Percentiles rank a stretch among this genome's conserved stretches.
Evolutionary conservation across 2,797 vertebrate species (phyloP).

Genomic region (Onychomys leucogaster): DNA sequence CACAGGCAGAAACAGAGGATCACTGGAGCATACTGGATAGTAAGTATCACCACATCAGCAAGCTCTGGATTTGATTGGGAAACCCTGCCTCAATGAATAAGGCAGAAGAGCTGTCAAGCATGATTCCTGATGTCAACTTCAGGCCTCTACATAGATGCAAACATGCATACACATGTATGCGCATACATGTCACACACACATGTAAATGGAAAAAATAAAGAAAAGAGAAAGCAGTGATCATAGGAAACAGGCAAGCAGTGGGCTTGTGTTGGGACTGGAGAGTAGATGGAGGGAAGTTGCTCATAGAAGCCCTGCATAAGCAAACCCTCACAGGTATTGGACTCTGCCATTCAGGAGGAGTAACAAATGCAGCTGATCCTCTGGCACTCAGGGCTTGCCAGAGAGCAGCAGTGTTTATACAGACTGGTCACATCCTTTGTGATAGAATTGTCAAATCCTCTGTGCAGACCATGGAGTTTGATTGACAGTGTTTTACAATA

Average conservation of each 20-base stretch:
- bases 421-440: background rate
- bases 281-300: no score
- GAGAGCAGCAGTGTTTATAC: background rate
- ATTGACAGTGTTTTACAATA: background rate
- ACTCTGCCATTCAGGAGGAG: fast-evolving
- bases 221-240: background rate
- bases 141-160: no score
- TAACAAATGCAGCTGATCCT: background rate
- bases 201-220: background rate
- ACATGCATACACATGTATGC: background rate
- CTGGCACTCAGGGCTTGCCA: background rate
- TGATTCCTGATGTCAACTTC: background rate
- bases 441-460: background rate
- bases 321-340: background rate
- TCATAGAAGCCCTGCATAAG: background rate
- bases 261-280: background rate
- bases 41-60: no score
- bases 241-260: background rate
- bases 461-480: background rate
- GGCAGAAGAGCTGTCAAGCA: background rate
- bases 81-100: background rate
- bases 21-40: background rate
- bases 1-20: background rate
- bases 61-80: background rate
- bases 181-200: background rate